Percentiles rank a stretch among this genome's conserved stretches.
Conservation (phyloP, 2,797 vertebrate genomes). For the Trichosurus vulpecula region DNA sequence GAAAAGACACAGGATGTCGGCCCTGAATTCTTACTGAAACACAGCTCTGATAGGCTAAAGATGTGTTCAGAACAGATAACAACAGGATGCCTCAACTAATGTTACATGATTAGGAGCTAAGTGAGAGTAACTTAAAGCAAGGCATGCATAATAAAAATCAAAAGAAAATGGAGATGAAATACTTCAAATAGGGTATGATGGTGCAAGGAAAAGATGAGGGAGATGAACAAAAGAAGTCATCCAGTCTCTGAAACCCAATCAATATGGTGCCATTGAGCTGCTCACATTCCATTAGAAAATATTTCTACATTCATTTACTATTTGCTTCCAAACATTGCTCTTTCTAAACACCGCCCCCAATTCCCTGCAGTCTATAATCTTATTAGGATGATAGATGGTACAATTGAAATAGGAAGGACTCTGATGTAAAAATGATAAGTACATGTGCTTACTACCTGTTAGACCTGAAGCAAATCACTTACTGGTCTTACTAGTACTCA, state of each 20-base stretch:
- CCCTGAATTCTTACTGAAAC: slow-evolving; percentile 50
- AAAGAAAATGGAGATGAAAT: neutral
- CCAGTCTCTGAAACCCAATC: neutral
- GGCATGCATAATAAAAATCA: slow-evolving; percentile 1
- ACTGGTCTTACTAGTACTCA: neutral
- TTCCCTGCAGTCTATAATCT: neutral
- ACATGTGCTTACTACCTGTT: neutral
- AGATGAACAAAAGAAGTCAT: neutral
- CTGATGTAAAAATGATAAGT: neutral
- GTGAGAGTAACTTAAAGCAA: slow-evolving; percentile 13
- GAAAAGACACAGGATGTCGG: slow-evolving; percentile 48
- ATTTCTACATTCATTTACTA: neutral
- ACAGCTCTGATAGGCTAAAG: slow-evolving; percentile 4
- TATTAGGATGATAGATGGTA: neutral
- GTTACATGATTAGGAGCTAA: neutral
- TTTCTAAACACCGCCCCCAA: neutral
- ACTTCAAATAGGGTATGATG: neutral
- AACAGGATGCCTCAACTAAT: slow-evolving; percentile 35
- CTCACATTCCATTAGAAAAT: neutral
- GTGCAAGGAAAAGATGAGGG: neutral
- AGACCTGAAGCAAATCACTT: neutral
- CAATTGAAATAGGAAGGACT: neutral
- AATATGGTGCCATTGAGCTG: neutral
- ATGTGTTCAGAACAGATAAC: slow-evolving; percentile 10
- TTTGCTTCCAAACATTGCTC: neutral